Evolutionary conservation across 2,797 vertebrate species (phyloP), one percentile per base, ranked within the genome.

Genomic region (Poeciliopsis presidionis): DNA sequence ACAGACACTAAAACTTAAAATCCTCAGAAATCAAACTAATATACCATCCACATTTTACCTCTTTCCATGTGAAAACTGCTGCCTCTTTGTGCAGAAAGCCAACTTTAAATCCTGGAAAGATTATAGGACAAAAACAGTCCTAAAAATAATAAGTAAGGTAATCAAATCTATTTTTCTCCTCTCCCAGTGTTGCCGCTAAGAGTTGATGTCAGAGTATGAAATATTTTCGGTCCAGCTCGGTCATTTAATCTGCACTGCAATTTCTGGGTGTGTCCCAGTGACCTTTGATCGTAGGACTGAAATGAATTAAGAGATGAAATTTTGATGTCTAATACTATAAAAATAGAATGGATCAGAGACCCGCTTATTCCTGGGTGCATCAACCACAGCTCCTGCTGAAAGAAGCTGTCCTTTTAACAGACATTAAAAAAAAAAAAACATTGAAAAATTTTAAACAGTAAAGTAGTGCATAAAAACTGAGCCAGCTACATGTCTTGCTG

Each of bases 11-110:
- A 76, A 80, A 41, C 5, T 70, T 74, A 3, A 65, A 59, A 16
- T 70, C 30, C 16, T 73, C 16, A 71, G 59, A 46, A 86, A 51
- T 45, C 67, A 75, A 71, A 49, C 39, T 74, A 53, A 39, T 36
- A 70, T 57, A 53, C 39, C 33, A 75, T 39, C 28, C 5, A 18
- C 20, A 72, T 79, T 70, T 71, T 33, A 67, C 3, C 43, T 55
- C 28, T 72, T 73, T 30, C 43, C 4, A 77, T 46, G 39, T 61
- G 0, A 71, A 55, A 71, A 47, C 14, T 1, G 16, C 45, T 33
- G 45, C 6, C 45, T 30, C 33, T 51, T 36, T 22, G 16, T 7
- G 25, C 30, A 72, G 20, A 33, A 53, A 51, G 47, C 46, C 28
- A 53, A 5, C 5, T 73, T 47, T 51, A 70, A 70, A 28, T 16